phyloP scores from a whole-genome alignment of 2,888 invertebrate species.

The Helicoverpa assulta region DNA sequence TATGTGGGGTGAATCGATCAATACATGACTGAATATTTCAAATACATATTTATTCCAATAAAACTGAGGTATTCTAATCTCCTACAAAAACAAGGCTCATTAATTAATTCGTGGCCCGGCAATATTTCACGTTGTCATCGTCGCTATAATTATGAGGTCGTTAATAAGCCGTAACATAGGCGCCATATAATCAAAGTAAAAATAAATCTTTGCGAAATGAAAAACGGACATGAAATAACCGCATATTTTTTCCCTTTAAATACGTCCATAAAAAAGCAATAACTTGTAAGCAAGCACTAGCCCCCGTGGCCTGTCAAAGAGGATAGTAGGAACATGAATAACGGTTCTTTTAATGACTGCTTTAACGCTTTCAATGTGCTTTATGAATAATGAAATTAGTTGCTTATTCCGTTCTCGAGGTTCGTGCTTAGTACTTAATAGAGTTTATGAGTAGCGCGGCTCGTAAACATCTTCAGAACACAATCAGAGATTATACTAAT shows the following conservation, averaged over 20 bases:
- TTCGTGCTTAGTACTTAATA: constrained; percentile 85
- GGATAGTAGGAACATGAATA: constrained; percentile 88
- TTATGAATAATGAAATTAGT: constrained; percentile 90
- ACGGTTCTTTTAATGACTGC: constrained; percentile 87
- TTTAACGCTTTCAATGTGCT: constrained; percentile 89
- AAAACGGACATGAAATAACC: constrained; percentile 85
- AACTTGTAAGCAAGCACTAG: constrained; percentile 85
- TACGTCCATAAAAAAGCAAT: constrained; percentile 86
- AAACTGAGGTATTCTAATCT: constrained; percentile 28
- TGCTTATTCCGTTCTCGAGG: constrained; percentile 87
- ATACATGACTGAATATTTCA: background rate
- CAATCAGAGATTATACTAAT: constrained; percentile 73
- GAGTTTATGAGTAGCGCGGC: constrained; percentile 81
- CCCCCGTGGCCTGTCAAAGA: constrained; percentile 83
- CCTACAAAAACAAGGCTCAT: constrained; percentile 63
- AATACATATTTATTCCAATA: constrained; percentile 11
- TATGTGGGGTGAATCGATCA: background rate
- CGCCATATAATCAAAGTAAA: constrained; percentile 87
- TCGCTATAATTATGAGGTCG: constrained; percentile 82
- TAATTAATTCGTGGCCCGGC: constrained; percentile 75
- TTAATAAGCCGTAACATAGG: constrained; percentile 85
- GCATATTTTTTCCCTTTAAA: constrained; percentile 86
- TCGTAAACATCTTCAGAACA: constrained; percentile 78
- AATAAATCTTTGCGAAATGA: constrained; percentile 86
- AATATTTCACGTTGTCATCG: constrained; percentile 83